Base-by-base conservation (phyloP, 2,888 invertebrate genomes). In the Artemia sinica region DNA sequence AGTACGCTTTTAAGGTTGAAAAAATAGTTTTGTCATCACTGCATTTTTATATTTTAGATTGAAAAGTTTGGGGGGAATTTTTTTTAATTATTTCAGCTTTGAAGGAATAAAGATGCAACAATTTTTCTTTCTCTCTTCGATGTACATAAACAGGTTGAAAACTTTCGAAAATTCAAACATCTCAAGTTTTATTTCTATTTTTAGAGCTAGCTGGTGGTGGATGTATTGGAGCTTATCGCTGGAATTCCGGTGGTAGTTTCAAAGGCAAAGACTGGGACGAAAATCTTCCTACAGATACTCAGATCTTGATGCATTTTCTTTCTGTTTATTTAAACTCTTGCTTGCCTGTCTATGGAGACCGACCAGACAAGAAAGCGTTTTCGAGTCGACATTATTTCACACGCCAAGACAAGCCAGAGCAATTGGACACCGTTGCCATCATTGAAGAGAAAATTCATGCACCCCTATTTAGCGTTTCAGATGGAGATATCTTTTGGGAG, bases 241-340 rank as follows among this genome's bases (percentile, higher is more conserved):
- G 94, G 93, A 86, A 87, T 78, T 84, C 86, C 70, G 93, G 93
- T 66, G 86, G 88, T 65, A 80, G 80, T 49, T 83, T 84, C 74
- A 84, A 85, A 74, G 85, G 85, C 14, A 85, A 87, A 74, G 84
- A 84, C 67, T 91, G 92, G 91, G 87, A 86, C 74, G 86, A 86
- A 71, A 84, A 86, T 74, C 80, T 89, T 73, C 92, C 92, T 13
- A 86, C 89, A n/a, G 94, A 95, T 81, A 85, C 90, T 51, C 76
- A 89, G 87, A 83, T 90, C 72, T 80, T 95, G 71, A 87, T 92
- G 82, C 91, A 91, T 77, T 78, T 91, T 73, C 82, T 93, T 72
- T 87, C 88, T 72, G 84, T 87, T 0, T 95, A 94, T 78, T 80
- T 95, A 80, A 94, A 94, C 78, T 85, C 86, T 41, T 86, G 89